These are phyloP conservation scores for Acleris literana DNA, from an alignment of 2,888 invertebrate genomes.

Conservation along the genomic window DNA sequence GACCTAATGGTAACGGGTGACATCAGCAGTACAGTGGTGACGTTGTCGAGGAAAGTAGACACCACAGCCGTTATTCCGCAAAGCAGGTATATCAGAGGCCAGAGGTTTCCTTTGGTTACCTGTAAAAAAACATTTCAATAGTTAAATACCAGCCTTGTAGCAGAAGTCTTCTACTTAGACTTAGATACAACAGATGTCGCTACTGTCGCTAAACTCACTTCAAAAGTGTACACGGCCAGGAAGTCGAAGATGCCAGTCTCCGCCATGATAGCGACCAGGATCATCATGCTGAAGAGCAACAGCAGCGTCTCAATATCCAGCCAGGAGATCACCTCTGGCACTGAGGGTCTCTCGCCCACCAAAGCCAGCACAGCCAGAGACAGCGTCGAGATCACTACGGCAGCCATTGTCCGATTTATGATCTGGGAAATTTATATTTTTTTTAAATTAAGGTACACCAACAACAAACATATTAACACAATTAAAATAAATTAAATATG, in stretches of 20 bases:
- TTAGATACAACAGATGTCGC: too few species aligned
- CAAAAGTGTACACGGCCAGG: conserved; percentile 89
- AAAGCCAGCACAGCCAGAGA: conserved; percentile 88
- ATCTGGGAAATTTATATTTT: conserved; percentile 79
- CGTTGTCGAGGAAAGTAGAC: conserved; percentile 91
- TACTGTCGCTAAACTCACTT: conserved; percentile 70
- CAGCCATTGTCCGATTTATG: conserved; percentile 90
- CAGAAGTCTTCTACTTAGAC: too few species aligned
- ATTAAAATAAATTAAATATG: too few species aligned
- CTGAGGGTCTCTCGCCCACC: conserved; percentile 88
- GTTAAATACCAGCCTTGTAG: too few species aligned
- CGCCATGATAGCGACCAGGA: conserved; percentile 90
- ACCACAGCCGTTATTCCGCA: conserved; percentile 88
- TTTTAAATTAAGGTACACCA: too few species aligned
- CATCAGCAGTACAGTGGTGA: conserved; percentile 91
- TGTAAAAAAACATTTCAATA: conserved; percentile 50
- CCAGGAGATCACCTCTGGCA: conserved; percentile 90
- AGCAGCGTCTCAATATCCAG: conserved; percentile 90
- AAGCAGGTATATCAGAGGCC: conserved; percentile 90
- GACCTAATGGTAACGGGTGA: conserved; percentile 92
- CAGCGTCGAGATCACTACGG: conserved; percentile 89
- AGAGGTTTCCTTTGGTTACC: conserved; percentile 89
- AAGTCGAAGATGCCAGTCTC: conserved; percentile 94
- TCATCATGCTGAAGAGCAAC: conserved; percentile 93
- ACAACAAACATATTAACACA: too few species aligned